Evolutionary conservation across 2,888 invertebrate genomes (phyloP).

Genomic region (Bombylius major): DNA sequence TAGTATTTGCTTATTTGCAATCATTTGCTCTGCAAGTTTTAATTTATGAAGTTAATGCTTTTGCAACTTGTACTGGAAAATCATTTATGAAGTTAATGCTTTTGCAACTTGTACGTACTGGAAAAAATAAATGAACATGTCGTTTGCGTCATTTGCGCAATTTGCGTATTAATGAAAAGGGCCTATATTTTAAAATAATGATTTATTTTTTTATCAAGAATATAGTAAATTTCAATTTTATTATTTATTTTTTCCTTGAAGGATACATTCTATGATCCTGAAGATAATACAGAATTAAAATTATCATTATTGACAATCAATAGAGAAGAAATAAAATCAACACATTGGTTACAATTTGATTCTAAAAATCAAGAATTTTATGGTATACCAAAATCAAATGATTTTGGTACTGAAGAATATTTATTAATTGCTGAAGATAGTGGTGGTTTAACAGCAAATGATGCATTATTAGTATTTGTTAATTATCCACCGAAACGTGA

Average conservation of each 20-base stretch:
- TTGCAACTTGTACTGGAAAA: no score
- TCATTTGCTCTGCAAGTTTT: no score
- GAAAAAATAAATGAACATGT: no score
- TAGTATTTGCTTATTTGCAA: no score
- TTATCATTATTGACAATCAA: constrained; percentile 63
- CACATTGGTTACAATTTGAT: constrained; percentile 84
- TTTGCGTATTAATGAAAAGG: no score
- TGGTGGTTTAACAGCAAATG: constrained; percentile 60
- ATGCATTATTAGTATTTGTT: constrained; percentile 66
- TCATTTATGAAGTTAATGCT: no score
- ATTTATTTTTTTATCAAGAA: no score
- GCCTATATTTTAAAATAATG: not conserved
- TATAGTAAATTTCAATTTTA: not conserved
- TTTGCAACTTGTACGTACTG: no score
- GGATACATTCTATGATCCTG: constrained; percentile 83
- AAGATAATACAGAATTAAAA: constrained; percentile 66
- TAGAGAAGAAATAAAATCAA: constrained; percentile 48
- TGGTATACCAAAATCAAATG: constrained; percentile 62
- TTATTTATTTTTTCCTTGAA: constrained; percentile 27
- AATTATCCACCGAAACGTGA: constrained; percentile 48
- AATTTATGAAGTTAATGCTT: no score
- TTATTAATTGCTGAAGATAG: constrained; percentile 65
- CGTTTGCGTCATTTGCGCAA: no score
- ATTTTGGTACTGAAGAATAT: constrained; percentile 64
- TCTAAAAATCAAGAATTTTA: constrained; percentile 77